Conservation (phyloP, 2,888 invertebrate genomes). For the Chrysolina haemoptera region DNA sequence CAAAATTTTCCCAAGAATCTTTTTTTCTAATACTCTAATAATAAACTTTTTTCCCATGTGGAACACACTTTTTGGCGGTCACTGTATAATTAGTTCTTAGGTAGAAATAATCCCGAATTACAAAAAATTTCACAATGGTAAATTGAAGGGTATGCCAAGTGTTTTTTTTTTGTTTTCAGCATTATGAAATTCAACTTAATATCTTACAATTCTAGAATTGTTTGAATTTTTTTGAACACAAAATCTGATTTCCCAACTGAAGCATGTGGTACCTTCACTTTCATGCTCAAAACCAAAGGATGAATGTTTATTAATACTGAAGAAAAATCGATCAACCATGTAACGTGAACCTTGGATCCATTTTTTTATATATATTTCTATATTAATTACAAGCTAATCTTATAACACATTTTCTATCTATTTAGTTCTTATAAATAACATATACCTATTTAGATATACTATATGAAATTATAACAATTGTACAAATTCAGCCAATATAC, state of each 20-base stretch:
- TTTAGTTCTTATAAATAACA: constrained; percentile 39
- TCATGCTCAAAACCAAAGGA: not conserved
- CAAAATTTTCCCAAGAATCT: no score
- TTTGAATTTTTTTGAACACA: not conserved
- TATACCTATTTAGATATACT: constrained; percentile 63
- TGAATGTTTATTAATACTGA: constrained; percentile 19
- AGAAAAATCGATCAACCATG: constrained; percentile 25
- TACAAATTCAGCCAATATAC: constrained; percentile 70
- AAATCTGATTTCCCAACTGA: not conserved
- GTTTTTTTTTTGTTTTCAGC: not conserved
- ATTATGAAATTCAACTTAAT: not conserved
- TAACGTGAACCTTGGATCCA: constrained; percentile 56
- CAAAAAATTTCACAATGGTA: not conserved
- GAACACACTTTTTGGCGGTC: no score
- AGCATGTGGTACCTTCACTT: not conserved
- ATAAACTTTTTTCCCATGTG: no score
- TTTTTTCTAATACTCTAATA: no score
- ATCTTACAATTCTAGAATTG: not conserved
- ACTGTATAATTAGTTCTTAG: no score
- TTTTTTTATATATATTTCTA: constrained; percentile 57
- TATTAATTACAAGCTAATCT: constrained; percentile 53
- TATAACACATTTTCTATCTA: constrained; percentile 66
- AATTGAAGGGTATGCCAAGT: no score
- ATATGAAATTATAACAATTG: constrained; percentile 71
- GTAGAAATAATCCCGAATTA: not conserved